phyloP scores from a whole-genome alignment of 2,113 vertebrate species.

The Salminus brasiliensis region DNA sequence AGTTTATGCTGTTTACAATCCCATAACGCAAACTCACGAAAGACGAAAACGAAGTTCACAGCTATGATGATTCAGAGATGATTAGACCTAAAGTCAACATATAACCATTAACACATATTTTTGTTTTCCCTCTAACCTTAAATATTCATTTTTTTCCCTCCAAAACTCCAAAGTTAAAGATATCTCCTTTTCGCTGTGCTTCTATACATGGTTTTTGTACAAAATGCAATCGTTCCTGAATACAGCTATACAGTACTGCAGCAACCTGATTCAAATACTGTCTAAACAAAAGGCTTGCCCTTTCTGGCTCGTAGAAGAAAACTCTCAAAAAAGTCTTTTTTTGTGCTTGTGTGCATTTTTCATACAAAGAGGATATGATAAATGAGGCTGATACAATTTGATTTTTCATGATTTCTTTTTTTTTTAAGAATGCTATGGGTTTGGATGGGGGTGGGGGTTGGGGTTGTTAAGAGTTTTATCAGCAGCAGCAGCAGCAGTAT shows the following conservation, averaged over 20 bases:
- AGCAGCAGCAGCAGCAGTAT: conserved; percentile 45
- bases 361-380: conserved; percentile 29
- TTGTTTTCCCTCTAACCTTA: conserved; percentile 60
- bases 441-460: neutral
- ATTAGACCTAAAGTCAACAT: neutral
- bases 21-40: conserved; percentile 1
- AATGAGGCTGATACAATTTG: conserved; percentile 13
- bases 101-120: conserved; percentile 12
- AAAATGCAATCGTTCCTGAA: conserved; percentile 52
- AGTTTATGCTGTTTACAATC: conserved; percentile 55
- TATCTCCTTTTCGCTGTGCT: conserved; percentile 50
- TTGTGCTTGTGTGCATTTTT: conserved; percentile 38
- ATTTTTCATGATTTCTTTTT: too few relatives aligned
- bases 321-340: conserved; percentile 18
- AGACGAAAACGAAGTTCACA: conserved; percentile 13
- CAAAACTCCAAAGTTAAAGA: conserved; percentile 79
- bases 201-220: conserved; percentile 48
- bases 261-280: conserved; percentile 81
- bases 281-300: conserved; percentile 70
- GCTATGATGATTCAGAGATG: conserved; percentile 25
- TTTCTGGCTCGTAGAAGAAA: conserved; percentile 73
- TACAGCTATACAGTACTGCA: conserved; percentile 58
- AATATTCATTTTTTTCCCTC: conserved; percentile 73
- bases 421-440: conserved; percentile 13
- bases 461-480: conserved; percentile 33